Percentiles rank a stretch among this genome's conserved stretches.
phyloP scores from a whole-genome alignment of 2,113 vertebrate species.

The Pseudonaja textilis region DNA sequence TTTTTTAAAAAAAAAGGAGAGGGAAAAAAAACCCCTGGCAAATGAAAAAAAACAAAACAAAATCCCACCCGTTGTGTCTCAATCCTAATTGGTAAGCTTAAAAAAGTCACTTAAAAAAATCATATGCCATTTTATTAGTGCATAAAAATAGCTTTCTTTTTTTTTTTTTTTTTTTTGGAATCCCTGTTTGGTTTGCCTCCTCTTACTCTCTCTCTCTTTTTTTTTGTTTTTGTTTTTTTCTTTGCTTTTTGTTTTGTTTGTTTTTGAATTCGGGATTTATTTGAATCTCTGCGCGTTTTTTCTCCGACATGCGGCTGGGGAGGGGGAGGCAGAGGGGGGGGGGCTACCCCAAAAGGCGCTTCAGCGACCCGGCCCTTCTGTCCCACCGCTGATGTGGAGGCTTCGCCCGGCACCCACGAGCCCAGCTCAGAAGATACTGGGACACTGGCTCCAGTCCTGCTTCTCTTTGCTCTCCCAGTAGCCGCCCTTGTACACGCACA shows the following conservation, averaged over 20 bases:
- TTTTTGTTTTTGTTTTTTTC: slow-evolving; percentile 10
- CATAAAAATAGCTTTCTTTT: slow-evolving; percentile 59
- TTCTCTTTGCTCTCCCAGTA: slow-evolving; percentile 96
- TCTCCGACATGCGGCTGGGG: background rate
- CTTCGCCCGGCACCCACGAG: rapidly evolving
- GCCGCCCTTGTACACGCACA: slow-evolving; percentile 90
- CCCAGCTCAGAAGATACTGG: slow-evolving; percentile 88
- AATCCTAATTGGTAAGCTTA: slow-evolving; percentile 24
- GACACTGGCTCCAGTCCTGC: slow-evolving; percentile 88
- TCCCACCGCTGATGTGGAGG: rapidly evolving
- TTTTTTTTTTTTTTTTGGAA: slow-evolving; percentile 19
- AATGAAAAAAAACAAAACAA: background rate
- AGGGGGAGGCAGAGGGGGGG: too few relatives aligned
- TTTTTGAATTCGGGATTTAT: slow-evolving; percentile 18
- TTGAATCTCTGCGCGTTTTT: background rate
- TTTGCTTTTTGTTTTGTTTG: background rate
- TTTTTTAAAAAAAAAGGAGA: slow-evolving; percentile 8
- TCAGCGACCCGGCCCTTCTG: background rate
- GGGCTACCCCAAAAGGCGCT: background rate
- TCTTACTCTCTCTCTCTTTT: background rate
- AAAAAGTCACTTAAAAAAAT: slow-evolving; percentile 35
- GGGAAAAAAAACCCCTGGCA: background rate
- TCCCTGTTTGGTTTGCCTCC: slow-evolving; percentile 47
- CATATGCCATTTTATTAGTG: slow-evolving; percentile 55
- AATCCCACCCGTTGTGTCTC: slow-evolving; percentile 8